Conservation (phyloP, 2,113 vertebrate species). For the Muntiacus muntjak region DNA sequence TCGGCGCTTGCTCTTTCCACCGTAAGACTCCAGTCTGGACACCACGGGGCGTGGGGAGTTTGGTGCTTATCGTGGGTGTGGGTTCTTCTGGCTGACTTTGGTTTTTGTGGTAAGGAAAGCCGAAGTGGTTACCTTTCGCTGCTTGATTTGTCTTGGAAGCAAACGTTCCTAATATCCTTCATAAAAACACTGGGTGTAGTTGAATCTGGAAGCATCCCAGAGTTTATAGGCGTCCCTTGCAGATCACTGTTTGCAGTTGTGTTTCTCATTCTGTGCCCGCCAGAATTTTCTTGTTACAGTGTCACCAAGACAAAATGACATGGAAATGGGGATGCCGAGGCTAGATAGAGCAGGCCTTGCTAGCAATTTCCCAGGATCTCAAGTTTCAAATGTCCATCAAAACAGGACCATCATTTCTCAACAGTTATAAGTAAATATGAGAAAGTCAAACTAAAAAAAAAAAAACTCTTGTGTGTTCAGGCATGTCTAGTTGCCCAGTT, state of each 20-base stretch:
- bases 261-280: neutral
- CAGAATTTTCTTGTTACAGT: too few species aligned
- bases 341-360: fast-evolving
- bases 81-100: neutral
- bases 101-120: neutral
- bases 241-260: too few species aligned
- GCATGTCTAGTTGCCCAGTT: neutral
- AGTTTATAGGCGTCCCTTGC: neutral
- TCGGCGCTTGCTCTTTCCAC: neutral
- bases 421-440: neutral
- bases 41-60: fast-evolving
- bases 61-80: neutral
- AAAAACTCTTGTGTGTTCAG: neutral
- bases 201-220: neutral
- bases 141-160: neutral
- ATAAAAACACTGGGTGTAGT: neutral
- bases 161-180: neutral
- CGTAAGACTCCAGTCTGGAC: neutral
- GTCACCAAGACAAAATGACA: neutral
- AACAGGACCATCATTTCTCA: neutral
- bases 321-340: neutral
- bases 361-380: fast-evolving
- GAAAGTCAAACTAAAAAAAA: neutral
- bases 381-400: neutral
- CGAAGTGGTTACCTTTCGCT: neutral